Evolutionary conservation across 2,888 invertebrate genomes (phyloP), one percentile per base, ranked within the genome.

Genomic region (Lithophane leautieri): DNA sequence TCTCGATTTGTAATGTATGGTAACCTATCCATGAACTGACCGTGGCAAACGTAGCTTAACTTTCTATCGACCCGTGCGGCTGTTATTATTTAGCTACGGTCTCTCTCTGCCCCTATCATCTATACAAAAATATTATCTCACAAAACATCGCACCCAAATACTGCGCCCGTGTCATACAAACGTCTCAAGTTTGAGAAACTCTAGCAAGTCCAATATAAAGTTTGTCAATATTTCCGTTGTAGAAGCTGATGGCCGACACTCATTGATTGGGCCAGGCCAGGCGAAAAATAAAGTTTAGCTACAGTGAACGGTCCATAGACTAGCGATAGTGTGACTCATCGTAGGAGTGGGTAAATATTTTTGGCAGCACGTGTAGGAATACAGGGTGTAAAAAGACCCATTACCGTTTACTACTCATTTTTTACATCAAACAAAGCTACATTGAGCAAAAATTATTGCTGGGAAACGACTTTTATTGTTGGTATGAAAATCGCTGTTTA

Each of bases 151-250:
- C 83, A 87, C 83, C 62, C 7, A 11, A 79, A 89, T 78, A 71
- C 40, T 62, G n/a, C 84, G 87, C 68, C 82, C 70, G 76, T 73
- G 76, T 78, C 82, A 73, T 77, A 79, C 72, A 60, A 85, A 81
- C 76, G 78, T 86, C 79, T 86, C 81, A 86, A 89, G 85, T 89
- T 88, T 79, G 85, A 85, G 84, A 83, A 86, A 90, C 90, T 90
- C 88, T 90, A 82, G 88, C 88, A 91, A 92, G 89, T 92, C 90
- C 92, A 93, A 94, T 94, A 94, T 90, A 94, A 94, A 95, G 93
- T 94, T 95, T 94, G 94, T 94, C 94, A 94, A 94, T 94, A 94
- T 94, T 94, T 94, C 91, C 93, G 92, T 90, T 90, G 89, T 92
- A 87, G 89, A 89, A 88, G 82, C 90, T 91, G 92, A 93, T 92